Evolutionary conservation across 2,113 vertebrate species (phyloP).

Genomic region (Planiliza haematocheilus): DNA sequence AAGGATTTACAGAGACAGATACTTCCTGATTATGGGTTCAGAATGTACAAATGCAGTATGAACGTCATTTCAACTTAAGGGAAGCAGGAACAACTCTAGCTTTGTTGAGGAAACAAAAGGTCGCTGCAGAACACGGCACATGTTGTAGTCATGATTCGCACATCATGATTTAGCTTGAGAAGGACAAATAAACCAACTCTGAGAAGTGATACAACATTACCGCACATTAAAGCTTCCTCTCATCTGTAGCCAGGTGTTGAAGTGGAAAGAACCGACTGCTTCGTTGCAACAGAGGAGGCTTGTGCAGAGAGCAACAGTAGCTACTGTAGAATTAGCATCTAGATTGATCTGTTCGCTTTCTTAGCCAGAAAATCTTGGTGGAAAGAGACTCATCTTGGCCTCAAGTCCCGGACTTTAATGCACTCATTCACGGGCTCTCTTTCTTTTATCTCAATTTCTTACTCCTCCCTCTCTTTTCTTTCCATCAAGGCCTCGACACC

Average conservation of each 20-base stretch:
- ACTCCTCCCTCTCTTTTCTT: conserved; percentile 70
- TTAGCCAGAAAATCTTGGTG: conserved; percentile 31
- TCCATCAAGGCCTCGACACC: conserved; percentile 54
- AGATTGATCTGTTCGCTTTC: conserved; percentile 56
- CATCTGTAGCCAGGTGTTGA: conserved; percentile 2
- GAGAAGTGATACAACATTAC: neutral
- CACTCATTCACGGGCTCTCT: conserved; percentile 57
- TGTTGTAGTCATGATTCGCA: neutral
- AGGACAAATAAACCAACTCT: neutral
- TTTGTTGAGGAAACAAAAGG: conserved; percentile 3
- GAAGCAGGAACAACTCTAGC: neutral
- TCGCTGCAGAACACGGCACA: neutral
- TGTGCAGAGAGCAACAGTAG: conserved; percentile 23
- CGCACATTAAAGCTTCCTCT: conserved; percentile 1
- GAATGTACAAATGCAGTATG: no score
- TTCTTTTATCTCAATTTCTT: conserved; percentile 71
- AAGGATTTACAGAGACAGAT: no score
- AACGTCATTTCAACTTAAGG: neutral
- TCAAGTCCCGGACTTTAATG: conserved; percentile 62
- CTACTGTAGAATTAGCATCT: conserved; percentile 68
- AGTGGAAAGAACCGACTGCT: conserved; percentile 23
- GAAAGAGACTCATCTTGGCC: conserved; percentile 63
- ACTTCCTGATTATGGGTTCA: no score
- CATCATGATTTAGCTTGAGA: neutral
- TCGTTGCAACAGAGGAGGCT: conserved; percentile 26